Conservation (phyloP, 2,888 invertebrate species). For the Brassicogethes aeneus region DNA sequence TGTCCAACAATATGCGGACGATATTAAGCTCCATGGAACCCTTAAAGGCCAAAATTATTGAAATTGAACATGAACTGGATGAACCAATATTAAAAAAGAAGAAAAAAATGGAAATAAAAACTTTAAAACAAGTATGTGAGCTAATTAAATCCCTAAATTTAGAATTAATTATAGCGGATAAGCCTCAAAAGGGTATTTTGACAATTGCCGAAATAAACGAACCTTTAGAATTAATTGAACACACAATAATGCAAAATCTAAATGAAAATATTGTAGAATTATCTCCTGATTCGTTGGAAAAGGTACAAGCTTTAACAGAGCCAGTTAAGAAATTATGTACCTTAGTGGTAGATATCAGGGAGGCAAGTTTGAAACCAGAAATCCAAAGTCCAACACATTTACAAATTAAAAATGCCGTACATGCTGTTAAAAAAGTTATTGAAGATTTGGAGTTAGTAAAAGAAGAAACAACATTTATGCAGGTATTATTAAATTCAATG, state of each 20-base stretch:
- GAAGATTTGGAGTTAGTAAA: slow-evolving; percentile 5
- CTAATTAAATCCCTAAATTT: not conserved
- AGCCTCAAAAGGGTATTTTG: slow-evolving; percentile 10
- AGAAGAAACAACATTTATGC: not conserved
- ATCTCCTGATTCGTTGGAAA: slow-evolving; percentile 9
- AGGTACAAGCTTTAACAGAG: slow-evolving; percentile 17
- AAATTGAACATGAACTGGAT: slow-evolving; percentile 3
- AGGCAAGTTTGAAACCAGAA: slow-evolving; percentile 5
- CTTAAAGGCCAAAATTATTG: not conserved
- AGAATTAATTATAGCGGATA: not conserved
- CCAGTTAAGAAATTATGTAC: slow-evolving; percentile 18
- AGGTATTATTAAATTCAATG: not conserved
- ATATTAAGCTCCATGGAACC: slow-evolving; percentile 5
- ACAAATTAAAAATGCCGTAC: slow-evolving; percentile 7
- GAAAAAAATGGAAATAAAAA: too few species aligned
- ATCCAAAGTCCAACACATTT: slow-evolving; percentile 1
- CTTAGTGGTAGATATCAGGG: slow-evolving; percentile 11
- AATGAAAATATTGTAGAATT: slow-evolving; percentile 8
- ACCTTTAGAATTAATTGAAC: slow-evolving; percentile 2
- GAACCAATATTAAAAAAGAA: slow-evolving; percentile 1
- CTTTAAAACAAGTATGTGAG: too few species aligned
- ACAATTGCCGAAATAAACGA: slow-evolving; percentile 9
- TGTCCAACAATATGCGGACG: slow-evolving; percentile 1
- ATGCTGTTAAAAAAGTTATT: slow-evolving; percentile 8
- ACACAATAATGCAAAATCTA: not conserved